Conservation (phyloP, 2,888 invertebrate species). For the Lordiphosa andalusiaca region DNA sequence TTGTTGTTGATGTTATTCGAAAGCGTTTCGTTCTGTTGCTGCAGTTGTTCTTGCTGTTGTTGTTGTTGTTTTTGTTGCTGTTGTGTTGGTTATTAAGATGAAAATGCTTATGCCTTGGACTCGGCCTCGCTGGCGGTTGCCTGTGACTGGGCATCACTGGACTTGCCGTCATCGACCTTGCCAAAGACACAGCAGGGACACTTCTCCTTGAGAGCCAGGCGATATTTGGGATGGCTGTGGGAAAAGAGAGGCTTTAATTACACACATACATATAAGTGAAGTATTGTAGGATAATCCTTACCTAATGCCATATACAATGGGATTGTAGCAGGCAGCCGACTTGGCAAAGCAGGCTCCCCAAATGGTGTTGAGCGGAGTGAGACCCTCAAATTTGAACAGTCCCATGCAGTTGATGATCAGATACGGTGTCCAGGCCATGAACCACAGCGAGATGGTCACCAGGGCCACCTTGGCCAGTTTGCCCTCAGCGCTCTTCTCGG, state of each 20-base stretch:
- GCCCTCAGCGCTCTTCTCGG: constrained; percentile 90
- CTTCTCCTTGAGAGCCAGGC: constrained; percentile 83
- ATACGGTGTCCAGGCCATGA: constrained; percentile 96
- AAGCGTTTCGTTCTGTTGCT: constrained; percentile 77
- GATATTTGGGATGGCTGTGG: constrained; percentile 82
- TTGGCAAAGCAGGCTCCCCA: constrained; percentile 96
- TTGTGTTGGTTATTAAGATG: constrained; percentile 41
- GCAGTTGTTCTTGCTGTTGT: constrained; percentile 73
- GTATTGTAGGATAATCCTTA: constrained; percentile 67
- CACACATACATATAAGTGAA: too few species aligned
- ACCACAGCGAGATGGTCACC: constrained; percentile 94
- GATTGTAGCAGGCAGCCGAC: constrained; percentile 94
- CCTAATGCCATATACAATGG: constrained; percentile 95
- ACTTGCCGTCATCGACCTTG: constrained; percentile 77
- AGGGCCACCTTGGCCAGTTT: constrained; percentile 94
- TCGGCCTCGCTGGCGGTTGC: constrained; percentile 78
- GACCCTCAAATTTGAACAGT: constrained; percentile 86
- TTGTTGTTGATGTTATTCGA: constrained; percentile 64
- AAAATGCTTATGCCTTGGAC: constrained; percentile 75
- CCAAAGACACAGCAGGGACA: constrained; percentile 83
- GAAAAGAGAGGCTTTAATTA: too few species aligned
- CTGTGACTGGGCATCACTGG: constrained; percentile 77
- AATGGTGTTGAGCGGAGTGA: constrained; percentile 90
- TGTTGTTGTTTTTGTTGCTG: constrained; percentile 59
- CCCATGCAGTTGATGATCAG: constrained; percentile 90